Percentiles rank a stretch among this genome's conserved stretches.
Conservation (phyloP, 92 coral and sea anemone genomes). For the Scolanthus callimorphus region DNA sequence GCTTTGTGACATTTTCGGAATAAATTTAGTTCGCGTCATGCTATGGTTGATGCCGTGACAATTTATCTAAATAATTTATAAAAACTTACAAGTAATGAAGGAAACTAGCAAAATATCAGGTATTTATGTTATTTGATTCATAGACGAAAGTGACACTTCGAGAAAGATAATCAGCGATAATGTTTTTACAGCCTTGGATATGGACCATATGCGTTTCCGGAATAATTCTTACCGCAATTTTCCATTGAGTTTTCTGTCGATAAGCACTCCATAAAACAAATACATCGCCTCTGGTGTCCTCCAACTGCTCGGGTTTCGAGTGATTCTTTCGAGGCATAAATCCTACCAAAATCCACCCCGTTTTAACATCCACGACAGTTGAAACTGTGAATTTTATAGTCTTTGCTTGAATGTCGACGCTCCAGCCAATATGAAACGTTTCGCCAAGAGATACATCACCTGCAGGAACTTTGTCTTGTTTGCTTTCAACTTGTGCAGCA, state of each 20-base stretch:
- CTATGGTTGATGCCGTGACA: too few relatives aligned
- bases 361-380: conserved; percentile 20
- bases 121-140: too few relatives aligned
- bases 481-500: neutral
- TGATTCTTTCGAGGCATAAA: conserved; percentile 32
- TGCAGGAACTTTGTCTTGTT: neutral
- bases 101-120: too few relatives aligned
- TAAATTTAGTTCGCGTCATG: too few relatives aligned
- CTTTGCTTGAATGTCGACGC: conserved; percentile 13
- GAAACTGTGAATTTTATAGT: conserved; percentile 33
- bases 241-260: conserved; percentile 26
- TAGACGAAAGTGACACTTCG: too few relatives aligned
- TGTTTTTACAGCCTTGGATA: too few relatives aligned
- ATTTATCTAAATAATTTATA: too few relatives aligned
- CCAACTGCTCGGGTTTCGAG: neutral
- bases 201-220: too few relatives aligned
- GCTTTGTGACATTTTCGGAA: too few relatives aligned
- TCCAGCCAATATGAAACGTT: conserved; percentile 31
- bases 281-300: conserved; percentile 32
- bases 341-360: conserved; percentile 69
- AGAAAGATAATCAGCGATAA: too few relatives aligned
- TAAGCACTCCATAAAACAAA: conserved; percentile 32
- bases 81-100: too few relatives aligned
- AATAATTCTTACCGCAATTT: conserved; percentile 18
- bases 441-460: conserved; percentile 22